These are phyloP conservation scores for Triplophysa rosa DNA, from an alignment of 2,113 vertebrate genomes.

Conservation along the genomic window DNA sequence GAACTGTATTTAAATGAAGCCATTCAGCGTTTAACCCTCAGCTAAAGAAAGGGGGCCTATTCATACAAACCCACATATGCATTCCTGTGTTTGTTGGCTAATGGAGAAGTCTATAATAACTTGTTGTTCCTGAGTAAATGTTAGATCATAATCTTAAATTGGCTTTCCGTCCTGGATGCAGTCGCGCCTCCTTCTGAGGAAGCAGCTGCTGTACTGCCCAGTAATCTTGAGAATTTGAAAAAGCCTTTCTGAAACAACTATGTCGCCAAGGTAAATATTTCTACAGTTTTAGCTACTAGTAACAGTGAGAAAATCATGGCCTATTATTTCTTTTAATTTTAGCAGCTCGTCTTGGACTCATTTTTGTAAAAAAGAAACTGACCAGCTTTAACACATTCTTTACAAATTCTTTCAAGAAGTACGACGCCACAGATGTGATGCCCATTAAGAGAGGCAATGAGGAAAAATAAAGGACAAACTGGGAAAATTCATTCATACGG, in stretches of 20 bases:
- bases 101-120: constrained; percentile 1
- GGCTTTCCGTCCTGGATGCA: constrained; percentile 34
- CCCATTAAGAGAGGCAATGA: not conserved
- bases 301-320: not conserved
- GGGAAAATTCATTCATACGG: no score
- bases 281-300: constrained; percentile 4
- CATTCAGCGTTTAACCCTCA: not conserved
- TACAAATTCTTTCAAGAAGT: not conserved
- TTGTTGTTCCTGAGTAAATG: constrained; percentile 16
- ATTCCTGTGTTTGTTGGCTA: constrained; percentile 18
- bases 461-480: not conserved
- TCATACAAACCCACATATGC: not conserved
- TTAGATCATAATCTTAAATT: constrained; percentile 20
- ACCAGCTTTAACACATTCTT: not conserved
- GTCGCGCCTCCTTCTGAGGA: constrained; percentile 24
- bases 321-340: not conserved
- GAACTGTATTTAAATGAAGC: no score
- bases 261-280: constrained; percentile 3
- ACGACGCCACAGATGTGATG: not conserved
- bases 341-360: not conserved
- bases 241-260: constrained; percentile 1
- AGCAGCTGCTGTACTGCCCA: constrained; percentile 25
- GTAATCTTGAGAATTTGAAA: not conserved
- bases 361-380: not conserved
- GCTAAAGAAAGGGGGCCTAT: not conserved